A percentile compares a stretch with the other conserved stretches of the same genome.
These are phyloP conservation scores for Pterocles gutturalis DNA, from an alignment of 2,113 vertebrate genomes.

Conservation along the genomic window DNA sequence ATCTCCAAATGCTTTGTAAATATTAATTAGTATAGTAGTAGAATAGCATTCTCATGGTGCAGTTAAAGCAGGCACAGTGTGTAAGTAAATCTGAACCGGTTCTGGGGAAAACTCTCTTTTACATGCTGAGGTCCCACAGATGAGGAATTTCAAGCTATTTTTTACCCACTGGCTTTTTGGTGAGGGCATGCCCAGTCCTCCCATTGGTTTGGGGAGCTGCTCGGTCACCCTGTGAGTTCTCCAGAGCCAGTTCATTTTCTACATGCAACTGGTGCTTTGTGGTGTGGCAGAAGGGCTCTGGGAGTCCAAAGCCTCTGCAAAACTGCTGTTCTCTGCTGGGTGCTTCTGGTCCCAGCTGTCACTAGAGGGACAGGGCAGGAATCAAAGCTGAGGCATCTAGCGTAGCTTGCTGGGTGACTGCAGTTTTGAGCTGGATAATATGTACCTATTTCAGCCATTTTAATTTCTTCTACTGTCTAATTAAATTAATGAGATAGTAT, in stretches of 20 bases:
- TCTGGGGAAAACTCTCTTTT: neutral
- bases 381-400: neutral
- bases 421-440: neutral
- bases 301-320: neutral
- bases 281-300: neutral
- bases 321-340: neutral
- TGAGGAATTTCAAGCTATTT: neutral
- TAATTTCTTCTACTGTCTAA: neutral
- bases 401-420: neutral
- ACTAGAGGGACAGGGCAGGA: neutral
- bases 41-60: neutral
- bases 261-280: fast-evolving
- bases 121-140: neutral
- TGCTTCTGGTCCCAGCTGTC: neutral
- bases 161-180: neutral
- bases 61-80: neutral
- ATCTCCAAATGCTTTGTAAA: neutral
- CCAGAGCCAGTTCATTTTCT: neutral
- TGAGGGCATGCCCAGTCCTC: neutral
- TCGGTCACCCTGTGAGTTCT: neutral
- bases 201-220: neutral
- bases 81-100: neutral
- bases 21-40: neutral
- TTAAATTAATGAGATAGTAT: neutral
- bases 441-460: neutral